Conservation (phyloP, 2,797 vertebrate genomes). For the Sebastes itinus region DNA sequence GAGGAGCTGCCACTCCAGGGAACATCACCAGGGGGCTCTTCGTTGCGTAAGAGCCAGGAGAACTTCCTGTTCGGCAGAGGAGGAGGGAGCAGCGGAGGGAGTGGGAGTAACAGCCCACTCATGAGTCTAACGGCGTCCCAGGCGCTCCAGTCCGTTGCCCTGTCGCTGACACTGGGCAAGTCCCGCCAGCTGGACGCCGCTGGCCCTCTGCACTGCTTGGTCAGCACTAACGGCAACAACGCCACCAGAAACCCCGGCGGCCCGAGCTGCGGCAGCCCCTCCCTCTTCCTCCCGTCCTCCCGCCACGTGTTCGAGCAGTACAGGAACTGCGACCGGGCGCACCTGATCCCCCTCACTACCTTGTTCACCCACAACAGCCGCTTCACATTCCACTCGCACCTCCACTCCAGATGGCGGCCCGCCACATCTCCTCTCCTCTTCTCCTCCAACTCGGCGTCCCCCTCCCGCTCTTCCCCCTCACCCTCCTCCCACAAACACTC, state of each 20-base stretch:
- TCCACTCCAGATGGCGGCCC: conserved; percentile 88
- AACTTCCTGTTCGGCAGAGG: conserved; percentile 77
- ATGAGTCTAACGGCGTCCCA: conserved; percentile 94
- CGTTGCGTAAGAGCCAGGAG: conserved; percentile 38
- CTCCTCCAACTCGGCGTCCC: conserved; percentile 80
- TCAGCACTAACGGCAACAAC: conserved; percentile 84
- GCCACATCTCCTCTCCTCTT: conserved; percentile 86
- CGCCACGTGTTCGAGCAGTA: conserved; percentile 89
- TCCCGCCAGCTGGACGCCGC: conserved; percentile 64
- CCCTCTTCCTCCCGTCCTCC: conserved; percentile 85
- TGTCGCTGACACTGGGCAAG: conserved; percentile 87
- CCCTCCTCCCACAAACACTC: conserved; percentile 96
- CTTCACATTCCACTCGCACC: conserved; percentile 90
- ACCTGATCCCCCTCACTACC: conserved; percentile 98
- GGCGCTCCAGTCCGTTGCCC: conserved; percentile 95
- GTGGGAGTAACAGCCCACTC: conserved; percentile 89
- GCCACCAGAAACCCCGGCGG: conserved; percentile 81
- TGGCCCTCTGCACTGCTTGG: conserved; percentile 77
- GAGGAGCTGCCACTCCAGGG: conserved; percentile 78
- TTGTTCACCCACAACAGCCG: conserved; percentile 91
- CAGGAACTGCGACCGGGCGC: conserved; percentile 93
- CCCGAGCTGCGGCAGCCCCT: conserved; percentile 73
- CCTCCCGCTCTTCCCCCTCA: conserved; percentile 83
- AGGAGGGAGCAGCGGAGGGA: conserved; percentile 82
- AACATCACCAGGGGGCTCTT: conserved; percentile 60